Base-by-base conservation (phyloP, 2,113 vertebrate species). In the Thinocorus orbignyianus region DNA sequence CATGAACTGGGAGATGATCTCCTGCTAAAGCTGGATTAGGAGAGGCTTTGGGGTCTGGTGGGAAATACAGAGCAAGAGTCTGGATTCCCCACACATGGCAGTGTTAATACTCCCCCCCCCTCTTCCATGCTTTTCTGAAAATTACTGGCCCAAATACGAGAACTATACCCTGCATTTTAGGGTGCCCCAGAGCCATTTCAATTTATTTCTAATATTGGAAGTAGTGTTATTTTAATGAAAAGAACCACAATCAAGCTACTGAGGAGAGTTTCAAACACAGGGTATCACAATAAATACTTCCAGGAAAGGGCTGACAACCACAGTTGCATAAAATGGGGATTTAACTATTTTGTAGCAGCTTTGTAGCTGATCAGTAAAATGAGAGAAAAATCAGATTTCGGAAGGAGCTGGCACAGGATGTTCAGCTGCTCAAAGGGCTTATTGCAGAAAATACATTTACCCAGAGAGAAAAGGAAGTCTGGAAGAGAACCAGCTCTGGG, bases 21-120 rank as follows among this genome's bases (percentile, higher is more conserved):
- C 65, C 68, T 81, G 83, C 76, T 94, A 92, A 94, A 92, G 91
- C 86, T 80, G 89, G 91, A 92, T 96, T 93, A 92, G 49, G 17
- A 52, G 69, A 71, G 70, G 92, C 83, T 93, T 85, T 92, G 70
- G 72, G 72, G 13, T 88, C 8, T 2, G 42, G 20, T 81, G 60
- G 60, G 91, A 76, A 84, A 84, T 13, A 24, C 25, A 35, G 55
- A 90, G 64, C 60, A 86, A 48, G 35, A 83, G 52, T 16, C 48
- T 81, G 74, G 31, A 91, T 65, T 95, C 73, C 42, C 71, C 22
- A 22, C 35, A 37, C 24, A 22, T 15, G 35, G 35, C 42, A 65
- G 42, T 25, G 39, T 74, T 85, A 61, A 57, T 73, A 57, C 23
- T 6, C 0, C 6, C 6, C 3, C 2, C 5, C 2, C 10, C 24